Base-by-base conservation (phyloP, 2,797 vertebrate genomes). In the Cheirogaleus major region DNA sequence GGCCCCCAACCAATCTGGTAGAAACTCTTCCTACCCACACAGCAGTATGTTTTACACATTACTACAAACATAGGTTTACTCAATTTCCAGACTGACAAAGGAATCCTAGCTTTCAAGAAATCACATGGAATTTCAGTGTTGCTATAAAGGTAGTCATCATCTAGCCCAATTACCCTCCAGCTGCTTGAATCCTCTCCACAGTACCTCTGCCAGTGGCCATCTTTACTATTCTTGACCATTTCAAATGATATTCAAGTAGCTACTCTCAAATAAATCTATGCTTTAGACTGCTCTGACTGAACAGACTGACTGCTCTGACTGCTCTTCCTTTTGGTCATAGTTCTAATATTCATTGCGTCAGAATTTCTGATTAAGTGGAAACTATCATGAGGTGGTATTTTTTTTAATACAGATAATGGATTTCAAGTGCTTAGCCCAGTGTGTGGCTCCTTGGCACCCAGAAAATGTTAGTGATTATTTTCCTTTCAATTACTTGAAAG, bases 401-500 rank as follows among this genome's bases (percentile, higher is more conserved):
- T 59, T 57, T 83, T 32, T 69, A 65, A 48, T 65, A 30, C 9
- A 70, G 35, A 57, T 91, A 55, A 61, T 84, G 25, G 8, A 50
- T 92, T 95, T 55, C 41, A 7, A 65, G 13, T 87, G 15, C 4
- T 25, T 87, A 32, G 9, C n/a, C 52, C 59, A 48, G 10, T 52
- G 27, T 43, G 35, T 55, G 48, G 7, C 38, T 90, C 45, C 32
- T 86, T 18, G 10, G 5, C 10, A 35, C 55, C 63, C n/a, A 63
- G n/a, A 93, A 91, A 82, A 82, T 75, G 14, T 63, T 48, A 75
- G n/a, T 95, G 35, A 81, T 72, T 59, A 30, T 70, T 57, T 92
- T 48, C 30, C 25, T 25, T 48, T 95, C 32, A 52, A 43, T 20
- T 92, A 84, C 23, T 76, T 76, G 45, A 84, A 63, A 17, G 15